Percentiles rank a stretch among this genome's conserved stretches.
Evolutionary conservation across 2,797 vertebrate species (phyloP).

Genomic region (Eleutherodactylus coqui): DNA sequence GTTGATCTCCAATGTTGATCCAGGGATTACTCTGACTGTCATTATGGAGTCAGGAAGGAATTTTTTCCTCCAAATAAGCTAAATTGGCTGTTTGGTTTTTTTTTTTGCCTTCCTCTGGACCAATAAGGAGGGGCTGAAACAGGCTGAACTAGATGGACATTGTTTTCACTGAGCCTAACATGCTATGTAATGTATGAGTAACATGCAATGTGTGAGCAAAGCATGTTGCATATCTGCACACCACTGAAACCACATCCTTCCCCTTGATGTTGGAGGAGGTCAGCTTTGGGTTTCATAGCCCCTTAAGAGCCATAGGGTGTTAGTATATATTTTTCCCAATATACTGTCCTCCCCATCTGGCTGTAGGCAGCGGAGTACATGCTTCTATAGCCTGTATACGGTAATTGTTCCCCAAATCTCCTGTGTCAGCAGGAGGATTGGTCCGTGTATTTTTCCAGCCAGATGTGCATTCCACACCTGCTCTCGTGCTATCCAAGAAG

Average conservation of each 20-base stretch:
- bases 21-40: too few species aligned
- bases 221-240: too few species aligned
- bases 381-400: slow-evolving; percentile 17
- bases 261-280: background rate
- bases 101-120: too few species aligned
- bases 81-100: too few species aligned
- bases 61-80: too few species aligned
- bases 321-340: background rate
- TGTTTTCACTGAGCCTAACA: too few species aligned
- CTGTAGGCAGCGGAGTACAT: background rate
- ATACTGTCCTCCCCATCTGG: slow-evolving; percentile 18
- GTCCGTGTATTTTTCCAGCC: slow-evolving; percentile 52
- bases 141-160: too few species aligned
- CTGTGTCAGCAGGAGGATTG: slow-evolving; percentile 58
- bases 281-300: background rate
- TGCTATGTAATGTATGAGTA: background rate
- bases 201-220: background rate
- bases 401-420: slow-evolving; percentile 43
- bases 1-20: too few species aligned
- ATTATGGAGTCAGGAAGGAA: too few species aligned
- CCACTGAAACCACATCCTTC: background rate
- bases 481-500: slow-evolving; percentile 57
- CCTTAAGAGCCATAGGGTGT: background rate
- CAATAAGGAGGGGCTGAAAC: too few species aligned
- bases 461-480: slow-evolving; percentile 64